A percentile compares a stretch with the other conserved stretches of the same genome.
phyloP scores from a whole-genome alignment of 1,140 invertebrate species.

The Eufriesea mexicana region DNA sequence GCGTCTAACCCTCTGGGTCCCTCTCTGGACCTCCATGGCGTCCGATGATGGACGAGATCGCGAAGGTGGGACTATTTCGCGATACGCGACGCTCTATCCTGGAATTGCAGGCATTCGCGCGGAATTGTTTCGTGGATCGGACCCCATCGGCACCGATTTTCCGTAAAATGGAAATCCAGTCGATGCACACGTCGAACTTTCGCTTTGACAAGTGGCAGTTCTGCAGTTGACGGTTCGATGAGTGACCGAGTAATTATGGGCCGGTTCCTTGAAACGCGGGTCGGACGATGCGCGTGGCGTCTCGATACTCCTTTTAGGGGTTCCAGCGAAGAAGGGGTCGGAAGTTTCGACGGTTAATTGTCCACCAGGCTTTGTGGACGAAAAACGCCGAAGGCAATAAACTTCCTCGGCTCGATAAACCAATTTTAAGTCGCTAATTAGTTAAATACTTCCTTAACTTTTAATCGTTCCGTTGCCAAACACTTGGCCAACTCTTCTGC shows the following conservation, averaged over 20 bases:
- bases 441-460: slow-evolving; percentile 28
- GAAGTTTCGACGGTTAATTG: slow-evolving; percentile 22
- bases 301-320: slow-evolving; percentile 15
- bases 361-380: background rate
- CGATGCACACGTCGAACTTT: background rate
- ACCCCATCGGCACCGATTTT: no score
- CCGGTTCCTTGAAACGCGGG: slow-evolving; percentile 25
- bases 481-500: background rate
- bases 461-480: slow-evolving; percentile 14
- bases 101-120: no score
- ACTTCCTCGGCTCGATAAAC: slow-evolving; percentile 11
- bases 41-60: background rate
- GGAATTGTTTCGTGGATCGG: no score
- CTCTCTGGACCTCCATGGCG: background rate
- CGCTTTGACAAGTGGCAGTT: background rate
- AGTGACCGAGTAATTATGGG: slow-evolving; percentile 40
- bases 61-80: no score
- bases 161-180: background rate
- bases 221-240: background rate
- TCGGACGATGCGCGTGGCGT: background rate
- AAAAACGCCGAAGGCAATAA: slow-evolving; percentile 29
- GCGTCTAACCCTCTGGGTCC: no score
- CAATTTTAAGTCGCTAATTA: slow-evolving; percentile 21
- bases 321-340: background rate
- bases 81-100: no score